Evolutionary conservation across 1,140 invertebrate genomes (phyloP).

Genomic region (Drosophila orena): DNA sequence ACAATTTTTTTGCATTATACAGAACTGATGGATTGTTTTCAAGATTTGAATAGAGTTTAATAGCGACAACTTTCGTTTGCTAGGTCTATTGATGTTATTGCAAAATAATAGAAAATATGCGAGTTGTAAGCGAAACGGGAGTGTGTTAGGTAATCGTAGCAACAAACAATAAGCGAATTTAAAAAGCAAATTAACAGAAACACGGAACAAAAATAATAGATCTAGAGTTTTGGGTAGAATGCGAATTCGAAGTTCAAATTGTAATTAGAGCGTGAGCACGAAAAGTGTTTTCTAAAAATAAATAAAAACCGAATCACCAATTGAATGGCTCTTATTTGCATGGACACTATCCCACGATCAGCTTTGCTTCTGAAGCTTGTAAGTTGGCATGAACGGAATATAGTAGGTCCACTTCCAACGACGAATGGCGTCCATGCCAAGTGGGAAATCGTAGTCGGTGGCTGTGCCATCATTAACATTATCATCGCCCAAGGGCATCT

Average conservation of each 20-base stretch:
- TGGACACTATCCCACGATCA: slow-evolving; percentile 16
- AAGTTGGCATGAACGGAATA: slow-evolving; percentile 89
- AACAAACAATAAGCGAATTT: slow-evolving; percentile 69
- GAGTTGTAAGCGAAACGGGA: slow-evolving; percentile 22
- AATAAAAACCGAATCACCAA: slow-evolving; percentile 39
- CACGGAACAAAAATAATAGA: slow-evolving; percentile 10
- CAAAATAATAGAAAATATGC: slow-evolving; percentile 74
- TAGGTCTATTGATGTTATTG: slow-evolving; percentile 77
- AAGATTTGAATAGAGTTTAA: slow-evolving; percentile 24
- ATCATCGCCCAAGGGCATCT: slow-evolving; percentile 88
- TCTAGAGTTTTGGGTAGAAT: slow-evolving; percentile 32
- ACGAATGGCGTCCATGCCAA: slow-evolving; percentile 87
- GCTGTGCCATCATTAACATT: slow-evolving; percentile 85
- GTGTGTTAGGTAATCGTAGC: slow-evolving; percentile 29
- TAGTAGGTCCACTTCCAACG: slow-evolving; percentile 87
- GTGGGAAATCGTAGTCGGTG: slow-evolving; percentile 90
- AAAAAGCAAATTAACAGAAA: slow-evolving; percentile 40
- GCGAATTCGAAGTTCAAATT: slow-evolving; percentile 30
- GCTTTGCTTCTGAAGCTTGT: slow-evolving; percentile 85
- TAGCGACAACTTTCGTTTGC: slow-evolving; percentile 47
- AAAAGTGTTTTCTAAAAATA: slow-evolving; percentile 33
- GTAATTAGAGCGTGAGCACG: slow-evolving; percentile 26
- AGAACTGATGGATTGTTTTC: slow-evolving; percentile 67
- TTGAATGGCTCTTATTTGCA: slow-evolving; percentile 5
- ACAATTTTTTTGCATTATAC: slow-evolving; percentile 54